Conservation (phyloP, 2,113 vertebrate species). For the Tonatia bakeri region DNA sequence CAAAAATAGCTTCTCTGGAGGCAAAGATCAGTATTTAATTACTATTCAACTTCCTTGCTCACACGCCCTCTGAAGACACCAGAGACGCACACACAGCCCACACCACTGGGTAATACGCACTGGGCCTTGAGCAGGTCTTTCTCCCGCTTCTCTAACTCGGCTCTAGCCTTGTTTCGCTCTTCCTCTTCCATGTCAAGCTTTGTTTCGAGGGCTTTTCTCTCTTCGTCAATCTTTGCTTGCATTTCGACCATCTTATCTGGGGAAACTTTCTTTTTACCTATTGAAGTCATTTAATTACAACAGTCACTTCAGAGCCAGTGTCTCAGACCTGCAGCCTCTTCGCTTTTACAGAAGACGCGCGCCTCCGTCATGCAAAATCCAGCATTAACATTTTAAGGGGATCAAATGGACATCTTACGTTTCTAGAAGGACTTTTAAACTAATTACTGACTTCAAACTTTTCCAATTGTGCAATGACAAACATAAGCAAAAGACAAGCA, state of each 20-base stretch:
- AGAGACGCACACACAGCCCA: no score
- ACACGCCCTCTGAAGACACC: background rate
- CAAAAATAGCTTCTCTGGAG: background rate
- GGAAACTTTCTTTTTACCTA: constrained; percentile 98
- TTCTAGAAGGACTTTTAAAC: constrained; percentile 14
- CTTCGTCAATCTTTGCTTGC: constrained; percentile 99
- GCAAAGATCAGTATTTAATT: constrained; percentile 21
- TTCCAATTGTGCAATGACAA: background rate
- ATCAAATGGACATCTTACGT: background rate
- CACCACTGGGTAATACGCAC: constrained; percentile 82
- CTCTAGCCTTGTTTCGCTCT: constrained; percentile 97
- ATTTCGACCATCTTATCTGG: constrained; percentile 98
- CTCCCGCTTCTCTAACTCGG: constrained; percentile 96
- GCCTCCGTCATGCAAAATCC: background rate
- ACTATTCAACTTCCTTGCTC: background rate
- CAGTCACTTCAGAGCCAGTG: constrained; percentile 28
- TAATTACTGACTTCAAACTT: constrained; percentile 1
- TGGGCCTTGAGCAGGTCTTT: constrained; percentile 98
- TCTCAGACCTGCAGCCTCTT: background rate
- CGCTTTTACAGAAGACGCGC: background rate
- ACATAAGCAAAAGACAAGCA: background rate
- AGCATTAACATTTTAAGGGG: constrained; percentile 14
- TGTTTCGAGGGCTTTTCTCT: constrained; percentile 95
- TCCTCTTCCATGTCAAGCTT: constrained; percentile 99
- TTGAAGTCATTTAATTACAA: constrained; percentile 64